Evolutionary conservation across 2,888 invertebrate genomes (phyloP).

Genomic region (Julus scanicus): DNA sequence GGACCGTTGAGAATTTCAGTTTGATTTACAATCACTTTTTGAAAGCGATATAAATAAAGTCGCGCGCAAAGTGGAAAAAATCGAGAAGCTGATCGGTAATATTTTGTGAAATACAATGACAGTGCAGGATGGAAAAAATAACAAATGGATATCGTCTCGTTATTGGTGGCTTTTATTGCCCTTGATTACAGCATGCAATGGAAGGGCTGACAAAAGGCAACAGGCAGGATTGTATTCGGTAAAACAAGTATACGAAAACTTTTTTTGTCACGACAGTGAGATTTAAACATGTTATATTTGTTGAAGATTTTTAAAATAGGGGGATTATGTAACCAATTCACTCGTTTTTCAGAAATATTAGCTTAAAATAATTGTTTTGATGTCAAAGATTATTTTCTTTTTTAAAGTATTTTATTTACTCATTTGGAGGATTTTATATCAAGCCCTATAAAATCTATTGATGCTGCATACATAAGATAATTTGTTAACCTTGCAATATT

Average conservation of each 20-base stretch:
- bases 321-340: too few relatives aligned
- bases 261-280: not conserved
- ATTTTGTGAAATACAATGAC: not conserved
- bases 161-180: constrained; percentile 27
- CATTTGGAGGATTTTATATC: too few relatives aligned
- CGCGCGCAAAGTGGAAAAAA: not conserved
- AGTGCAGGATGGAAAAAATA: not conserved
- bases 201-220: not conserved
- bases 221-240: not conserved
- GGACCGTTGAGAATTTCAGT: not conserved
- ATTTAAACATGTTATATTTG: too few relatives aligned
- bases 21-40: constrained; percentile 42
- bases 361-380: too few relatives aligned
- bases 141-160: not conserved
- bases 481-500: too few relatives aligned
- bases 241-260: not conserved
- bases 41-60: constrained; percentile 27
- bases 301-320: too few relatives aligned
- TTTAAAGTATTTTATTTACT: too few relatives aligned
- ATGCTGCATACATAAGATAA: too few relatives aligned
- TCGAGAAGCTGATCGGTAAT: not conserved
- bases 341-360: too few relatives aligned
- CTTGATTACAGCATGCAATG: not conserved
- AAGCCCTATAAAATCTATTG: too few relatives aligned
- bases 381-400: too few relatives aligned